A percentile compares a stretch with the other conserved stretches of the same genome.
These are phyloP conservation scores for Melanotaenia duboulayi DNA, from an alignment of 2,113 vertebrate species.

Conservation along the genomic window DNA sequence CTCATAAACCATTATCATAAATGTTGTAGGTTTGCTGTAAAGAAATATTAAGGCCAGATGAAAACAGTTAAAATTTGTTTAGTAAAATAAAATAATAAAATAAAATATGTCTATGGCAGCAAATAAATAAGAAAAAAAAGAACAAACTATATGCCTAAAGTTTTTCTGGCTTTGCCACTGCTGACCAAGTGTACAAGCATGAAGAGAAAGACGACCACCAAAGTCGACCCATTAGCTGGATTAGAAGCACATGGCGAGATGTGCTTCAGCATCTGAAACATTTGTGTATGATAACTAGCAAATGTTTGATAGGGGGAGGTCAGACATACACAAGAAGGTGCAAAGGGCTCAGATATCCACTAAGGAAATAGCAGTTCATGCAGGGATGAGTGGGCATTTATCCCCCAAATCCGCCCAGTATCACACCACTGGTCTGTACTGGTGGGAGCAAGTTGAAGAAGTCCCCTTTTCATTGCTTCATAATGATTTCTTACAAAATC, in stretches of 20 bases:
- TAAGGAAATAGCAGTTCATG: constrained; percentile 1
- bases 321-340: constrained; percentile 17
- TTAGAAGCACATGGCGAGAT: constrained; percentile 62
- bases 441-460: not conserved
- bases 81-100: no score
- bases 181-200: not conserved
- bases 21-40: no score
- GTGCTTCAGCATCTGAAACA: constrained; percentile 22
- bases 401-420: not conserved
- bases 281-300: constrained; percentile 27
- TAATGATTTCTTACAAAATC: no score
- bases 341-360: constrained; percentile 2
- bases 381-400: not conserved
- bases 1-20: no score
- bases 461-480: not conserved
- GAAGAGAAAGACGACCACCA: constrained; percentile 46
- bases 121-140: no score
- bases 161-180: no score
- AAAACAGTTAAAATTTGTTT: no score
- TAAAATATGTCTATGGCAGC: no score
- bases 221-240: constrained; percentile 21
- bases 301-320: constrained; percentile 8
- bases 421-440: not conserved
- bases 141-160: no score
- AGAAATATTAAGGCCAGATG: no score